These are phyloP conservation scores for Zygothrica quintamaculata DNA, from an alignment of 2,888 invertebrate genomes.

Conservation along the genomic window DNA sequence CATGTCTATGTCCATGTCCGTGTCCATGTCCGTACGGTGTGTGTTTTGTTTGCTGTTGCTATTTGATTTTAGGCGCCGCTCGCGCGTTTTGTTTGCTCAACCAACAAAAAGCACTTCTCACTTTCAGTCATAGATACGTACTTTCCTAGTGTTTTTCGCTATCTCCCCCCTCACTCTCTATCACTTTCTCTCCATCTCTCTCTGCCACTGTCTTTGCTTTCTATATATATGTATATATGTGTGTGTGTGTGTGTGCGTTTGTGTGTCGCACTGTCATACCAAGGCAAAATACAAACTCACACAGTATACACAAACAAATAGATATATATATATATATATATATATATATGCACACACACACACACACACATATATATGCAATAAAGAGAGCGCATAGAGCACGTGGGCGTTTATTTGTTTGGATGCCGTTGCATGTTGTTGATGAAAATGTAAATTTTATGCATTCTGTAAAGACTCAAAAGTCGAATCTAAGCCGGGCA, in stretches of 20 bases:
- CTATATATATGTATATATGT: background rate
- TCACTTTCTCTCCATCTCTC: too few relatives aligned
- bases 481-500: slow-evolving; percentile 36
- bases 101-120: slow-evolving; percentile 73
- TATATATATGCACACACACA: background rate
- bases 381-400: background rate
- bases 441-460: slow-evolving; percentile 79
- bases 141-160: slow-evolving; percentile 44
- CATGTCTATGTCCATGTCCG: background rate
- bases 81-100: slow-evolving; percentile 71
- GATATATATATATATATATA: background rate
- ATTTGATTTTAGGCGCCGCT: slow-evolving; percentile 63
- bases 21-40: background rate
- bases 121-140: slow-evolving; percentile 67
- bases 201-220: too few relatives aligned
- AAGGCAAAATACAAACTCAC: slow-evolving; percentile 36
- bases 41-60: slow-evolving; percentile 35
- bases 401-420: slow-evolving; percentile 52
- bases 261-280: slow-evolving; percentile 24
- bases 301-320: slow-evolving; percentile 14
- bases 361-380: background rate
- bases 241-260: background rate
- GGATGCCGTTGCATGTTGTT: slow-evolving; percentile 51
- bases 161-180: too few relatives aligned
- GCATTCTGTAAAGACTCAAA: slow-evolving; percentile 56